phyloP scores from a whole-genome alignment of 2,888 invertebrate species.

The Agrenia bidenticulata region DNA sequence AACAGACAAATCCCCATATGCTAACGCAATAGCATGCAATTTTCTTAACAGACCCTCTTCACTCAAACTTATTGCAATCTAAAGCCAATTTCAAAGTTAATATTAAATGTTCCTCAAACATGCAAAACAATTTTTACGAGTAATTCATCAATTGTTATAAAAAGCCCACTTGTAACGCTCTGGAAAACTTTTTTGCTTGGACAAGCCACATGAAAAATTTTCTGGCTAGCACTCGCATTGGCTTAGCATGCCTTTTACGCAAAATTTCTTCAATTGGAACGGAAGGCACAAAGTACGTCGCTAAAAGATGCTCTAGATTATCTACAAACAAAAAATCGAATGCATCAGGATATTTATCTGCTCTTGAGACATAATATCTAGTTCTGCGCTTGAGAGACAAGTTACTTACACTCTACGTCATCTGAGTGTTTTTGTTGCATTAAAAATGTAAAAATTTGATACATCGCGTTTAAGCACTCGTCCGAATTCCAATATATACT shows the following conservation, averaged over 20 bases:
- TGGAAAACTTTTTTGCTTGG: slow-evolving; percentile 32
- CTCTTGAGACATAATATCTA: not conserved
- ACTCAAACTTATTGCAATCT: slow-evolving; percentile 48
- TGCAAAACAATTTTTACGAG: too few relatives aligned
- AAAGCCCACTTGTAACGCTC: slow-evolving; percentile 45
- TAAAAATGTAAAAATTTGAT: slow-evolving; percentile 40
- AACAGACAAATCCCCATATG: slow-evolving; percentile 37
- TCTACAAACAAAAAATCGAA: slow-evolving; percentile 26
- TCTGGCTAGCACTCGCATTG: slow-evolving; percentile 46
- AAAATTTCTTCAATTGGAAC: slow-evolving; percentile 43
- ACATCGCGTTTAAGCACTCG: slow-evolving; percentile 44
- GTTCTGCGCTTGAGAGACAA: not conserved
- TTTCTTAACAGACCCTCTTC: slow-evolving; percentile 45
- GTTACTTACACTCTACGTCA: slow-evolving; percentile 44
- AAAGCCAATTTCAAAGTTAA: not conserved
- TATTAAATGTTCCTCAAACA: too few relatives aligned
- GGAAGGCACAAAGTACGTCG: slow-evolving; percentile 46
- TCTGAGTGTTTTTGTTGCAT: slow-evolving; percentile 39
- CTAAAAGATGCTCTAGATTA: slow-evolving; percentile 46
- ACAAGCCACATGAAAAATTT: slow-evolving; percentile 50
- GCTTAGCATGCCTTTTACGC: slow-evolving; percentile 42
- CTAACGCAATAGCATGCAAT: slow-evolving; percentile 35
- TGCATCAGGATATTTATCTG: too few relatives aligned
- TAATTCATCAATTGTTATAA: too few relatives aligned
- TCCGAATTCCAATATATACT: slow-evolving; percentile 50